Percentiles rank a stretch among this genome's conserved stretches.
Evolutionary conservation across 2,797 vertebrate species (phyloP).

Genomic region (Helostoma temminkii): DNA sequence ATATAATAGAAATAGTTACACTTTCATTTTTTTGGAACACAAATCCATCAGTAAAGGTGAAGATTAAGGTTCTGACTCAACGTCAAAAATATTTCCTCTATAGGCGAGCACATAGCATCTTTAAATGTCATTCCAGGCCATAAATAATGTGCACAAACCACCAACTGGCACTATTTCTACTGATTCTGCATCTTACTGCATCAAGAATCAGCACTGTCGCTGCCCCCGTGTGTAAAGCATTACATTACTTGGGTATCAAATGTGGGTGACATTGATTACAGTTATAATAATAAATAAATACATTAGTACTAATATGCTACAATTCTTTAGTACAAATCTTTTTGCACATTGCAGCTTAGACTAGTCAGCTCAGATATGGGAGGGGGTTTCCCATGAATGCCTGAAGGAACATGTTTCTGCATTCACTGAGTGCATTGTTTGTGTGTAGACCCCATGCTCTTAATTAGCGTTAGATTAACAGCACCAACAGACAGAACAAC

Average conservation of each 20-base stretch:
- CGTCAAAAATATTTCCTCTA: neutral
- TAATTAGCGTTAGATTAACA: neutral
- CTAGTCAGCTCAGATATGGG: conserved; percentile 1
- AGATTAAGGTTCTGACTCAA: no score
- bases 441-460: neutral
- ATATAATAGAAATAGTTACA: neutral
- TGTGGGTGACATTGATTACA: no score
- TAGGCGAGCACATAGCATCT: neutral
- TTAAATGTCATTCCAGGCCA: neutral
- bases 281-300: no score
- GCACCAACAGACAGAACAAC: neutral
- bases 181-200: neutral
- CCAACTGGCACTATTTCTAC: neutral
- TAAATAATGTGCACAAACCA: neutral
- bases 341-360: neutral
- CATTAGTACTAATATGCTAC: neutral
- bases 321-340: neutral
- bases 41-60: neutral
- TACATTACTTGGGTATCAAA: neutral
- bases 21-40: neutral
- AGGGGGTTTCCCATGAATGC: neutral
- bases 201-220: neutral
- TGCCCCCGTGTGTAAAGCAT: conserved; percentile 1
- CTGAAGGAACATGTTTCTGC: neutral
- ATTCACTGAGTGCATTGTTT: neutral